Percentiles rank a stretch among this genome's conserved stretches.
Conservation (phyloP, 2,113 vertebrate species). For the Phaetusa simplex region DNA sequence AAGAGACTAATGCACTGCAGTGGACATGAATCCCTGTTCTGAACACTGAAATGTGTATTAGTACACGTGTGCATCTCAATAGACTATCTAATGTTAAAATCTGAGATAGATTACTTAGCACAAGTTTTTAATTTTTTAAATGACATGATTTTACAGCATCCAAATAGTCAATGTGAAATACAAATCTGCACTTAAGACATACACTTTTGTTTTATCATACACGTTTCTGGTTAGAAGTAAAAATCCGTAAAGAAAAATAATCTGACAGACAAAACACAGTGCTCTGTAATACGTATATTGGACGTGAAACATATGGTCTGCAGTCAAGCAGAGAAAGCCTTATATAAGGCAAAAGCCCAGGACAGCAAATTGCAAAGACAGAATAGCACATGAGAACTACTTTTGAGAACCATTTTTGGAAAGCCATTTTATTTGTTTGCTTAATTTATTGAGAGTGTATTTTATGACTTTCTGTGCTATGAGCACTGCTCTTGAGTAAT, state of each 20-base stretch:
- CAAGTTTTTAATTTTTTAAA: not conserved
- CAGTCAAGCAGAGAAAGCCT: not conserved
- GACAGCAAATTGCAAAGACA: not conserved
- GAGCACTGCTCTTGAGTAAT: not conserved
- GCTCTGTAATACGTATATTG: rapidly evolving
- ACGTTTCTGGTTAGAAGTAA: not conserved
- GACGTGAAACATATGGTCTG: not conserved
- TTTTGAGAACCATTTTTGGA: not conserved
- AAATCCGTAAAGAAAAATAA: not conserved
- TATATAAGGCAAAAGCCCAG: not conserved
- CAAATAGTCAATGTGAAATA: not conserved
- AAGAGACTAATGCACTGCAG: not conserved
- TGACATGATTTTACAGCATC: not conserved
- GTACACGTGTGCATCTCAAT: not conserved
- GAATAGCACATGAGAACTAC: not conserved
- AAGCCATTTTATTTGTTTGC: not conserved
- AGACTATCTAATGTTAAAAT: not conserved
- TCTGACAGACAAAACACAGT: not conserved
- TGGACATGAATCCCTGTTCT: not conserved
- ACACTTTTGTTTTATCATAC: not conserved
- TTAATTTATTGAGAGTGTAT: not conserved
- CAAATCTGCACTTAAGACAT: not conserved
- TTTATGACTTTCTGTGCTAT: not conserved
- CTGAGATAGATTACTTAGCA: not conserved
- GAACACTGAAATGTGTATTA: not conserved